Base-by-base conservation (phyloP, 2,113 vertebrate genomes). In the Dissostichus mawsoni region DNA sequence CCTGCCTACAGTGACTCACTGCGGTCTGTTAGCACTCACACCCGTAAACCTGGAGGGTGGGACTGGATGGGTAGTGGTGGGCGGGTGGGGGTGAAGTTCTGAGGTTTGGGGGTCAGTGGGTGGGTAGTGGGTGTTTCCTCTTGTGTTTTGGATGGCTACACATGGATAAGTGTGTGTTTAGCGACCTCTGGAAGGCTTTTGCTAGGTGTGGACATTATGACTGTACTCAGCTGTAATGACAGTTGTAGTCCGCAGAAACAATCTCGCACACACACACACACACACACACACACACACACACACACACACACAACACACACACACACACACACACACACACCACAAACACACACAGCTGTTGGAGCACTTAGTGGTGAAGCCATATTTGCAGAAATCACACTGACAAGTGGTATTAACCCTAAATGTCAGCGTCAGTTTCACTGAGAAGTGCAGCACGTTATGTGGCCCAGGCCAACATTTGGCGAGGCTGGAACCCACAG, bases 321-420 rank as follows among this genome's bases (percentile, higher is more conserved):
- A 65, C 36, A 20, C 71, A 64, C 71, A 53, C 29, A 47, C 55
- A 61, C 11, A 41, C 33, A 80, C 68, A 61, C 58, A 20, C 72
- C 29, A 47, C 55, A 61, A 9, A 41, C 33, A 80, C 68, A 61
- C 58, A 20, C 72, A 89, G 87, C 84, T 89, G 87, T 74, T 80
- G 83, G 70, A 92, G 86, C 74, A 81, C 78, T 89, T 84, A 76
- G 82, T 8, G 69, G 78, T 88, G 78, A 90, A 81, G 83, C 53
- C 84, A 73, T 86, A 84, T 90, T 91, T 90, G 81, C 83, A 76
- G 77, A 82, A 90, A 87, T 92, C 83, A 88, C 86, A 87, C 80
- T 83, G 91, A 92, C 87, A 88, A 87, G 87, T 75, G 11, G 80
- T 82, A 90, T 90, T 92, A 91, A 90, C 89, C 90, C 85, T 83